phyloP scores from a whole-genome alignment of 2,797 vertebrate species.

The Helarctos malayanus region DNA sequence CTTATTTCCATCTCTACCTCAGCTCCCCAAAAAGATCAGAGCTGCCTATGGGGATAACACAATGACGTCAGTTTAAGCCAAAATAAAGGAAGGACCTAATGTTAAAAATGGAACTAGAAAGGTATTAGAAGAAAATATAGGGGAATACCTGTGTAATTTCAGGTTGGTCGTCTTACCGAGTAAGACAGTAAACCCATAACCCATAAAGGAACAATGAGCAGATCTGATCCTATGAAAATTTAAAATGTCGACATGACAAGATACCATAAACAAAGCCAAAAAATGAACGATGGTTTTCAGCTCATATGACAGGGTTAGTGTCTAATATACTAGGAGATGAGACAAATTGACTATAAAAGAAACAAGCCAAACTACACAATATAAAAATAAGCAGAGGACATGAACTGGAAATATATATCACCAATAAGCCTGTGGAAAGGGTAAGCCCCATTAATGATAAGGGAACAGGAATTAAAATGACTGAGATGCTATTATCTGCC shows the following conservation, averaged over 20 bases:
- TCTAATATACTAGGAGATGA: neutral
- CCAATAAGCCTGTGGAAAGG: neutral
- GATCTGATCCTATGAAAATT: neutral
- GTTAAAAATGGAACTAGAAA: conserved; percentile 51
- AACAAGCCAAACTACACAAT: neutral
- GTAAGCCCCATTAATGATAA: neutral
- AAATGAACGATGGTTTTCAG: neutral
- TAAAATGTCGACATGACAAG: neutral
- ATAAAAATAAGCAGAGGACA: neutral
- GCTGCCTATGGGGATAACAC: neutral
- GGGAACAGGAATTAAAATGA: neutral
- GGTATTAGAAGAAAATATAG: neutral
- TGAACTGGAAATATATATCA: conserved; percentile 4
- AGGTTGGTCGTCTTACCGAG: neutral
- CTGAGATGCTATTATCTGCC: neutral
- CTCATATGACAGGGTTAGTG: neutral
- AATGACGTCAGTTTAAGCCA: neutral
- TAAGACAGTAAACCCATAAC: conserved; percentile 23
- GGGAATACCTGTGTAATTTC: neutral
- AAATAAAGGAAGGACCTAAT: conserved; percentile 9
- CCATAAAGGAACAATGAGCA: neutral
- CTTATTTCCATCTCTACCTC: conserved; percentile 26
- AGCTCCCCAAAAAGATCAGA: neutral
- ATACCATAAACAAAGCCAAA: neutral
- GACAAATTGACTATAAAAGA: conserved; percentile 20